These are phyloP conservation scores for Amia ocellicauda DNA, from an alignment of 2,113 vertebrate genomes.

Conservation along the genomic window DNA sequence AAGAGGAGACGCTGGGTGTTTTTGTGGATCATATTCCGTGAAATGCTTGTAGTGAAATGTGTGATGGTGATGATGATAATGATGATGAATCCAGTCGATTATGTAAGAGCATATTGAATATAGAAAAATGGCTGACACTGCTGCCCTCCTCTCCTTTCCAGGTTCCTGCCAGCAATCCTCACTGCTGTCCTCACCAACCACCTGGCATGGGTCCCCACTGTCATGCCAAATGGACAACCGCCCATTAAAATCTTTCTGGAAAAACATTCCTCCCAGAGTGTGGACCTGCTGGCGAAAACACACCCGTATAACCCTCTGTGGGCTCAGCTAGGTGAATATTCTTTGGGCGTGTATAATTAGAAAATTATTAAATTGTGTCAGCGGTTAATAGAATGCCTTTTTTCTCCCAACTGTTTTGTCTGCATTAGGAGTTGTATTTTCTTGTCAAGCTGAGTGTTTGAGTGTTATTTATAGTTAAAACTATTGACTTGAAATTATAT, in stretches of 20 bases:
- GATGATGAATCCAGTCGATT: no score
- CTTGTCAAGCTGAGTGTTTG: slow-evolving; percentile 22
- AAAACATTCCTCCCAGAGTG: slow-evolving; percentile 95
- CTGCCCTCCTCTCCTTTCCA: slow-evolving; percentile 51
- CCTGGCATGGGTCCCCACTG: slow-evolving; percentile 96
- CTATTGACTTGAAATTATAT: no score
- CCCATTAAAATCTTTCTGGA: slow-evolving; percentile 96
- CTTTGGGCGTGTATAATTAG: no score
- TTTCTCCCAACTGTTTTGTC: no score
- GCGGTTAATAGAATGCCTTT: no score
- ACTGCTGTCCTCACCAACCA: slow-evolving; percentile 96
- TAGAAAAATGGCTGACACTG: not conserved
- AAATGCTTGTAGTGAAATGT: no score
- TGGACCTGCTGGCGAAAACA: slow-evolving; percentile 95
- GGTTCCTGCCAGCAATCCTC: slow-evolving; percentile 93
- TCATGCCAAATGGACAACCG: slow-evolving; percentile 97
- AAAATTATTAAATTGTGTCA: no score
- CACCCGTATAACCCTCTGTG: slow-evolving; percentile 97
- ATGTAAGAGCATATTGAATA: not conserved
- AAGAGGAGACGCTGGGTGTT: no score
- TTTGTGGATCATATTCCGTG: no score
- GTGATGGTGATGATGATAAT: no score
- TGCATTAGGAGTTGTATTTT: no score
- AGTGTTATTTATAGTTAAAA: no score
- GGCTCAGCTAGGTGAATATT: slow-evolving; percentile 89